Base-by-base conservation (phyloP, 2,888 invertebrate genomes). In the Cecidostiba fungosa region DNA sequence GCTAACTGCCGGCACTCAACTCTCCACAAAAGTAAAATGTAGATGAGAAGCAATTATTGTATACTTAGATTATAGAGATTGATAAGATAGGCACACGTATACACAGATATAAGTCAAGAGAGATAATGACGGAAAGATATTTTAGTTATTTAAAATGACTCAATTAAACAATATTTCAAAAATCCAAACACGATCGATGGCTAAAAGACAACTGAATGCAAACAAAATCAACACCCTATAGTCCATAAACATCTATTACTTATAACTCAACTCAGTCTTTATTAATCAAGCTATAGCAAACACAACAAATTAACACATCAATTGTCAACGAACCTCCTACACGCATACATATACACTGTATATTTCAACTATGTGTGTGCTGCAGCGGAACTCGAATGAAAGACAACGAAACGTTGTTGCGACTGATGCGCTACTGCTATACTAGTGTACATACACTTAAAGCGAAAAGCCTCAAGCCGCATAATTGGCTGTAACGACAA, bases 251-350 rank as follows among this genome's bases (percentile, higher is more conserved):
- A 6, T 2, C 23, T n/a, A 59, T 16, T 5, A n/a, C 54, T n/a
- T 23, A 12, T 4, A 8, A 1, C 6, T 59, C 8, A n/a, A 59
- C 23, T 59, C 54, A n/a, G 5, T n/a, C 54, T 8, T n/a, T 59
- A 59, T n/a, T 8, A 19, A 59, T 59, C 54, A 8, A n/a, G n/a
- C n/a, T n/a, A n/a, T n/a, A n/a, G n/a, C 54, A n/a, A 59, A 23
- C 23, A 23, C 23, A 59, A 59, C n/a, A 59, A n/a, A 59, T 59
- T 59, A n/a, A 59, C n/a, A 59, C 54, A 59, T 59, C 54, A 59
- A 59, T 59, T n/a, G 8, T 59, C n/a, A 59, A 59, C 54, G n/a
- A 59, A n/a, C 54, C 54, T 59, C 23, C 54, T 10, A 5, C 50
- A 59, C 23, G 2, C 54, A 59, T 8, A 59, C 23, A 8, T 8